These are phyloP conservation scores for Amphiprion ocellaris DNA, from an alignment of 2,113 vertebrate genomes.

Conservation along the genomic window DNA sequence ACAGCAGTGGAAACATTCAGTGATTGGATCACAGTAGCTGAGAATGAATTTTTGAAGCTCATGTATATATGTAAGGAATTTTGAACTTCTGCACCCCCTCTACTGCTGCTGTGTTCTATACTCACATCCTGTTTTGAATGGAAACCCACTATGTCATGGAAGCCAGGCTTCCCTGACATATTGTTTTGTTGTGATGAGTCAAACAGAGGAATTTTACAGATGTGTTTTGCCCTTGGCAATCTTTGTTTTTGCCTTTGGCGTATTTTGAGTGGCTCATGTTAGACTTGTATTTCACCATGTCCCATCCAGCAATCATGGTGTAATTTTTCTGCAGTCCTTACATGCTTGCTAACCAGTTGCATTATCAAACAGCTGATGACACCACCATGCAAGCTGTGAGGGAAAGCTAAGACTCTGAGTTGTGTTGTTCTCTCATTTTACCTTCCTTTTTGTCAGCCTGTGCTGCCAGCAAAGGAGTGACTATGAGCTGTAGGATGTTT, in stretches of 20 bases:
- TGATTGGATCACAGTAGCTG: no score
- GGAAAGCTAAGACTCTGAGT: conserved; percentile 47
- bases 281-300: conserved; percentile 24
- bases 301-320: conserved; percentile 26
- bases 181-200: neutral
- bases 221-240: conserved; percentile 22
- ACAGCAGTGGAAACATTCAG: no score
- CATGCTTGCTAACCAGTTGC: conserved; percentile 49
- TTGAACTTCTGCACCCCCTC: neutral
- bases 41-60: no score
- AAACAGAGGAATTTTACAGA: neutral
- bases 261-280: conserved; percentile 1
- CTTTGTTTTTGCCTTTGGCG: conserved; percentile 39
- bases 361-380: conserved; percentile 39
- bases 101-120: neutral
- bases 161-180: no score
- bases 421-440: conserved; percentile 58
- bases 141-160: neutral
- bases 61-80: neutral
- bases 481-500: conserved; percentile 62
- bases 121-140: neutral
- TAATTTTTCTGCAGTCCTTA: conserved; percentile 32
- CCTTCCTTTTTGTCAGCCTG: conserved; percentile 44
- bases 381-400: conserved; percentile 9
- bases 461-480: conserved; percentile 40